Evolutionary conservation across 2,113 vertebrate genomes (phyloP), one percentile per base, ranked within the genome.

Genomic region (Rostratula benghalensis): DNA sequence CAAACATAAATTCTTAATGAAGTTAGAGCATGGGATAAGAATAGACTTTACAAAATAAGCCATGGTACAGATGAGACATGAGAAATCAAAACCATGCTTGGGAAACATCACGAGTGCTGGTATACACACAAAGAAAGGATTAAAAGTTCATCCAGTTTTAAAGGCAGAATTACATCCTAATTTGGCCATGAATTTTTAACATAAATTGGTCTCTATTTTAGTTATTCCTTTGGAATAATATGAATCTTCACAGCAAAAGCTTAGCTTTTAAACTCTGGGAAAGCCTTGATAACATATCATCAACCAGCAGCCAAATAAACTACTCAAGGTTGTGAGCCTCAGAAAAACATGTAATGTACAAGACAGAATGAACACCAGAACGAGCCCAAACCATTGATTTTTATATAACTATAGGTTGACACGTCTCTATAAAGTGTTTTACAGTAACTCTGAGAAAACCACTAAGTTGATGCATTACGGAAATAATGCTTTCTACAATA

Each of bases 1-100:
- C 92, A 81, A 73, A 71, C 57, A 97, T 96, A 95, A 97, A 96
- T 97, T 96, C 90, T 96, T 97, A 96, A 96, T 95, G 92, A 95
- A 96, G 92, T 95, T 96, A 95, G 94, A 96, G 95, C 95, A 95
- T 60, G 48, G 91, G 95, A 96, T 95, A 97, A 95, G 95, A 96
- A 96, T 89, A 97, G 95, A 96, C 83, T 76, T 95, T 82, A 93
- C 86, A 95, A 97, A 96, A 96, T 93, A 94, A 93, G 88, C 83
- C 63, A 60, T 5, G 64, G 90, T 75, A 93, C 90, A 83, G 78
- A 95, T 93, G 75, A 95, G 86, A 94, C 94, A 84, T 71, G 80
- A 96, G 86, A 94, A 96, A 95, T 71, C 76, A 95, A 83, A 93
- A 87, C 73, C 92, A 94, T 75, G 89, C 80, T 67, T 84, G 73